Evolutionary conservation across 2,113 vertebrate genomes (phyloP), one percentile per base, ranked within the genome.

Genomic region (Vulpes lagopus): DNA sequence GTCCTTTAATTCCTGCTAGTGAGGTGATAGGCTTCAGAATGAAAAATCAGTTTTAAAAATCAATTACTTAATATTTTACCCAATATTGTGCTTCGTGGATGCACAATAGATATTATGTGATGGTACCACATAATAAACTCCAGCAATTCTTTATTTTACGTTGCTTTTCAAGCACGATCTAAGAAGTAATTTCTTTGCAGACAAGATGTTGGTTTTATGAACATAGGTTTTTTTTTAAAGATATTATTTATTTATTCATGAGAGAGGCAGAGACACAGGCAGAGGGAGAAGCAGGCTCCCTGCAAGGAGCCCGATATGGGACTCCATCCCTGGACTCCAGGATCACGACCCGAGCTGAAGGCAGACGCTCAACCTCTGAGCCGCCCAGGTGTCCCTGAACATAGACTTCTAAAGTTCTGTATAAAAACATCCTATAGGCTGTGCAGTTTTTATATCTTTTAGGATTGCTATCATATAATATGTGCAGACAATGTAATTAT

Each of bases 11-110:
- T 92, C 59, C 86, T 97, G 64, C 22, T 76, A 65, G 43, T 87
- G 38, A 76, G 9, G 88, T 78, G 14, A 43, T 94, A 23, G 57
- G 85, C 81, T 96, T 96, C 12, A 96, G 76, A 96, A 96, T 96
- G 49, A 90, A 93, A 79, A 97, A 73, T 25, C 20, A 94, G 51
- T 64, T 79, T 94, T 73, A 73, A 95, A 43, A 97, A 96, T 65
- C 11, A 62, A 51, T 69, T 90, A 25, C 69, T 83, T 95, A 96
- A 51, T 92, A 94, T 82, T 90, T 94, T 97, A 93, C 35, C 51
- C 1, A 51, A 43, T 65, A 53, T 86, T 93, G 11, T 95, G 67
- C 16, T 93, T 93, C 96, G 25, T 93, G 59, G 57, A 95, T 53
- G 43, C 43, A 43, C 43, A 43, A 43, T 43, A 43, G 43, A 43